These are phyloP conservation scores for Strongylocentrotus purpuratus DNA, from an alignment of 35 echinoderm and acorn worm species.

Conservation along the genomic window DNA sequence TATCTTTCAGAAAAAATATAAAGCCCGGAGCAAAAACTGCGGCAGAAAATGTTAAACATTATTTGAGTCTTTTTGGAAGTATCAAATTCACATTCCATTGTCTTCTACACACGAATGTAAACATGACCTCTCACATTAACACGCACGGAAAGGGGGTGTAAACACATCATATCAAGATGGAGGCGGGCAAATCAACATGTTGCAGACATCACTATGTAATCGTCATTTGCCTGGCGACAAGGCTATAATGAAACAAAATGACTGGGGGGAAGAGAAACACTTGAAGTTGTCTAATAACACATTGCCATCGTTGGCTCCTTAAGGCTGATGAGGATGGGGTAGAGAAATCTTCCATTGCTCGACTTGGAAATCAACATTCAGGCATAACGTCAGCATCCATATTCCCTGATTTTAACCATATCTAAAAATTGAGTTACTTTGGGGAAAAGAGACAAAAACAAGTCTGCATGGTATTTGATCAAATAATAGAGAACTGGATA, in stretches of 20 bases:
- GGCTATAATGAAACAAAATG: neutral
- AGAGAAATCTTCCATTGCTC: neutral
- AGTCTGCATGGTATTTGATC: neutral
- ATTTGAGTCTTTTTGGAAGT: too few species aligned
- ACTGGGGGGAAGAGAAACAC: neutral
- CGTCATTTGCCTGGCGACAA: neutral
- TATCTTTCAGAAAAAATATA: too few species aligned
- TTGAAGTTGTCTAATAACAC: neutral
- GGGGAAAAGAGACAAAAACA: neutral
- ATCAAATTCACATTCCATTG: too few species aligned
- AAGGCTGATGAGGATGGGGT: neutral
- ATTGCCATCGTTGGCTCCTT: neutral
- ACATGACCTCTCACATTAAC: neutral
- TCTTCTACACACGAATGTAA: too few species aligned
- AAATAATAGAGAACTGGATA: neutral
- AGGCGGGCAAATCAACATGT: neutral
- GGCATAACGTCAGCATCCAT: neutral
- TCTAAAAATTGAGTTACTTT: neutral
- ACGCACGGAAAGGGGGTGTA: neutral
- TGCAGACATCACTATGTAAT: slow-evolving; percentile 7
- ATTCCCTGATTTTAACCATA: neutral
- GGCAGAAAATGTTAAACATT: too few species aligned
- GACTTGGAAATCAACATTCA: neutral
- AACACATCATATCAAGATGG: neutral
- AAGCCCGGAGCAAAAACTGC: too few species aligned